Evolutionary conservation across 2,888 invertebrate genomes (phyloP).

Genomic region (Caenorhabditis plicata): DNA sequence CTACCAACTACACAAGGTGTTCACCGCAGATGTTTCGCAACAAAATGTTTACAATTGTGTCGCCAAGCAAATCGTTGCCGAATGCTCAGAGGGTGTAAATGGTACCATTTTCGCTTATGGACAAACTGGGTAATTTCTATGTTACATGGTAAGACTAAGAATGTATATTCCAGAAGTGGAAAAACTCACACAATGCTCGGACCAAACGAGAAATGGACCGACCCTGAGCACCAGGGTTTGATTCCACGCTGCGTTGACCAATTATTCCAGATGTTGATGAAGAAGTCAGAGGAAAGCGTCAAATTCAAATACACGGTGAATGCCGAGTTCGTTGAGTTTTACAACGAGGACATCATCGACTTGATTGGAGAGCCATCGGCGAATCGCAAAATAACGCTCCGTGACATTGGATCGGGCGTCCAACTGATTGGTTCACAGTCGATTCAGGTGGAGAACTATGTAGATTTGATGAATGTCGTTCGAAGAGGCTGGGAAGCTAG

Average conservation of each 20-base stretch:
- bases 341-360: conserved; percentile 68
- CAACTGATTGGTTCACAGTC: conserved; percentile 6
- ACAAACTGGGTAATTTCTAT: conserved; percentile 62
- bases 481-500: conserved; percentile 66
- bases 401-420: conserved; percentile 22
- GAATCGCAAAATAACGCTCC: conserved; percentile 12
- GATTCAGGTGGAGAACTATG: conserved; percentile 9
- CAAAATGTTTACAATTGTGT: conserved; percentile 63
- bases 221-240: conserved; percentile 65
- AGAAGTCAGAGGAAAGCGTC: conserved; percentile 65
- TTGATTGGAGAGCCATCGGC: conserved; percentile 57
- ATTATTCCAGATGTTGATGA: conserved; percentile 65
- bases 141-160: neutral
- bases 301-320: conserved; percentile 64
- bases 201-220: conserved; percentile 39
- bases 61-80: conserved; percentile 67
- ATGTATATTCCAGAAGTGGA: conserved; percentile 62
- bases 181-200: conserved; percentile 69
- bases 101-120: conserved; percentile 69
- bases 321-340: conserved; percentile 68
- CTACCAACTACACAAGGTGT: conserved; percentile 18
- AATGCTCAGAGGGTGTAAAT: conserved; percentile 67
- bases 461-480: conserved; percentile 21
- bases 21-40: conserved; percentile 6
- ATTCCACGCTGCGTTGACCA: conserved; percentile 67